Base-by-base conservation (phyloP, 2,888 invertebrate species). In the Drosophila merina region DNA sequence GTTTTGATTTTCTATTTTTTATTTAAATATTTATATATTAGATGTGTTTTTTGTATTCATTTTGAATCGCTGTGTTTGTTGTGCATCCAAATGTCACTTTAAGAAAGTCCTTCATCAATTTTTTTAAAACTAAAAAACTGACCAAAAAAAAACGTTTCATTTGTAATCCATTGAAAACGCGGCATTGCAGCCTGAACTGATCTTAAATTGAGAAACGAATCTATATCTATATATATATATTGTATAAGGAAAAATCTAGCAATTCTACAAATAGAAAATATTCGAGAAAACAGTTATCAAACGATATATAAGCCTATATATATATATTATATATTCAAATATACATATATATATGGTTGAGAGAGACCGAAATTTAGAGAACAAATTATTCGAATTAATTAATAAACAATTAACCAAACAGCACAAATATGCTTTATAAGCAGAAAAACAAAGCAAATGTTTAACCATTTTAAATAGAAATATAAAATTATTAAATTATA, bases 151-250 rank as follows among this genome's bases (percentile, higher is more conserved):
- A 55, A 57, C 42, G 48, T 72, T 72, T 72, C 67, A 72, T 72
- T 72, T 59, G 44, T 58, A 54, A 72, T 44, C 72, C 67, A 72
- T 73, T 79, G 76, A 49, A 58, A 68, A 79, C 80, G 78, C 80
- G 86, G 80, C 86, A 82, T 82, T 85, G 77, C 83, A 82, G 82
- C 82, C 79, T 76, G 80, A 82, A 84, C 79, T 78, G 81, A 84
- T 70, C 60, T 74, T 63, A 33, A 70, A 28, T 50, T 38, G 50
- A 62, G 55, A 70, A 47, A 47, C 54, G 62, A 70, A 68, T 49
- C 49, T 52, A 52, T 55, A 70, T 62, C 57, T 64, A 74, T 4
- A 57, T 63, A 69, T 33, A 42, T 20, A 45, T 26, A 57, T n/a
- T 6, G 14, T 12, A 38, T 33, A 33, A 14, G 40, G 36, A 1